phyloP scores from a whole-genome alignment of 2,113 vertebrate species.

The Oceanodroma tethys region DNA sequence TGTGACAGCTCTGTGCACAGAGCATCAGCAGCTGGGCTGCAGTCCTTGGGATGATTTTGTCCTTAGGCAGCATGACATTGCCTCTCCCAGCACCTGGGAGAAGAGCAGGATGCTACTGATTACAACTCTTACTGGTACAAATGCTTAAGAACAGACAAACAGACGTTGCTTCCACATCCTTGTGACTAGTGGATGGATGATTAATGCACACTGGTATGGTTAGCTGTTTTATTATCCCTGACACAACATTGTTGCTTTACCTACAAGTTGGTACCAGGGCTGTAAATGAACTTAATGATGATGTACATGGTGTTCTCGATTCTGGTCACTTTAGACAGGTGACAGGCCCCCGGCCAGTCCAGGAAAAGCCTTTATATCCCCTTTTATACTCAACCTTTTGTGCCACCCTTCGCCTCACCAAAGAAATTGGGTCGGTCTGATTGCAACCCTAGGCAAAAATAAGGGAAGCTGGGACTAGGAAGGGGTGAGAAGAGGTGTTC shows the following conservation, averaged over 20 bases:
- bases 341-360: neutral
- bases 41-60: neutral
- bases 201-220: neutral
- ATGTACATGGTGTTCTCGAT: rapidly evolving
- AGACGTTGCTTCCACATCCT: neutral
- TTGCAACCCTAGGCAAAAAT: neutral
- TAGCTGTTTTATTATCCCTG: neutral
- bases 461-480: neutral
- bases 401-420: neutral
- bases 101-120: neutral
- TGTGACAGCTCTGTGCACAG: neutral
- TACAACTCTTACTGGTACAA: neutral
- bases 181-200: no score
- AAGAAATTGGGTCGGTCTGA: neutral
- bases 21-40: neutral
- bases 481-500: neutral
- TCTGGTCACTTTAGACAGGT: neutral
- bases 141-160: neutral
- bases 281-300: neutral
- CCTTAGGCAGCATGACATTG: neutral
- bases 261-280: neutral
- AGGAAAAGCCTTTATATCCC: neutral
- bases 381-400: neutral
- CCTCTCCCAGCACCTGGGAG: neutral
- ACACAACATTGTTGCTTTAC: neutral